Conservation (phyloP, 2,797 vertebrate species). For the Myoxocephalus aenaeus region DNA sequence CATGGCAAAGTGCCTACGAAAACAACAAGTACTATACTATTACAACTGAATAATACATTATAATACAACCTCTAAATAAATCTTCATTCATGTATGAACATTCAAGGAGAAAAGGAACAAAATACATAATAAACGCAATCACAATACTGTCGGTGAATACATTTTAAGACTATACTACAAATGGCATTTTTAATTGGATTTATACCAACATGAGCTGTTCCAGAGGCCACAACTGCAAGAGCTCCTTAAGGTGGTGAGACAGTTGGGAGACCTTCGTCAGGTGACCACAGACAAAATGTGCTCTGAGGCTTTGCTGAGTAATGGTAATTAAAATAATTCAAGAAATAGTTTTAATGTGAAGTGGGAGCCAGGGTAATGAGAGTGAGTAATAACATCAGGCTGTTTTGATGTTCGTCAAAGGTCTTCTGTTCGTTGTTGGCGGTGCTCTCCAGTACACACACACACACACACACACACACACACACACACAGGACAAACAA, state of each 20-base stretch:
- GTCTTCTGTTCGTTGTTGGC: slow-evolving; percentile 15
- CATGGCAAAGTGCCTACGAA: slow-evolving; percentile 17
- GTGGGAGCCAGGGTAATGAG: slow-evolving; percentile 35
- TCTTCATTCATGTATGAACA: neutral
- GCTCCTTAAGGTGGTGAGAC: slow-evolving; percentile 13
- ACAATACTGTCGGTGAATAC: neutral
- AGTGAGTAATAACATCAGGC: slow-evolving; percentile 27
- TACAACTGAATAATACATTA: neutral
- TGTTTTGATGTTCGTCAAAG: slow-evolving; percentile 48
- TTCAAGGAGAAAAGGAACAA: neutral
- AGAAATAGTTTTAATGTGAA: slow-evolving; percentile 31
- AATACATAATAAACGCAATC: neutral
- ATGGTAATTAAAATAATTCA: slow-evolving; percentile 39
- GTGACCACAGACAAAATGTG: slow-evolving; percentile 43
- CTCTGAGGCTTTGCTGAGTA: slow-evolving; percentile 23
- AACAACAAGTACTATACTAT: neutral
- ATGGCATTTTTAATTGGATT: neutral
- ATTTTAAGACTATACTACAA: neutral
- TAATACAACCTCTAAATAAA: neutral
- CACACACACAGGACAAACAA: slow-evolving; percentile 24
- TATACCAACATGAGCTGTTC: neutral
- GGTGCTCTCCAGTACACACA: slow-evolving; percentile 4
- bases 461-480: neutral
- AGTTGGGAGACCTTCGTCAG: slow-evolving; percentile 21
- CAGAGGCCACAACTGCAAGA: neutral